A percentile compares a stretch with the other conserved stretches of the same genome.
These are phyloP conservation scores for Dipodomys stephensi DNA, from an alignment of 2,113 vertebrate species.

Conservation along the genomic window DNA sequence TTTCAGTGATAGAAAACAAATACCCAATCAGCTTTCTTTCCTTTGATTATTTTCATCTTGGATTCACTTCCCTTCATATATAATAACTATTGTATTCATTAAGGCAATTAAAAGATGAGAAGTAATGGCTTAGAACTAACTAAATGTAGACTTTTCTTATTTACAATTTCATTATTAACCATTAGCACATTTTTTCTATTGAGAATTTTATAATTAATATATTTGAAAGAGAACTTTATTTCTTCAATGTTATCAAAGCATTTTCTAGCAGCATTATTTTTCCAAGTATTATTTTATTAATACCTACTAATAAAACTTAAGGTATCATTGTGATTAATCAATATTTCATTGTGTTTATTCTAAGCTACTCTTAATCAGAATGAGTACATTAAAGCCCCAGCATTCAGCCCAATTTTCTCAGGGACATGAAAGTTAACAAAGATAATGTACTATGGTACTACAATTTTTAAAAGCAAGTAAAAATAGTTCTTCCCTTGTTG, in stretches of 20 bases:
- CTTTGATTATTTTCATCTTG: neutral
- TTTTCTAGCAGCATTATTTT: too few relatives aligned
- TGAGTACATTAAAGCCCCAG: neutral
- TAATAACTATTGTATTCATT: neutral
- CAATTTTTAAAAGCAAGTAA: neutral
- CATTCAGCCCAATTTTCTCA: neutral
- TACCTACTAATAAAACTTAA: too few relatives aligned
- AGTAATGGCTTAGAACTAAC: neutral
- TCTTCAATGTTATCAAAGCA: neutral
- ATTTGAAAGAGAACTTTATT: conserved; percentile 14
- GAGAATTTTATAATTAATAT: conserved; percentile 48
- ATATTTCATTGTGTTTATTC: neutral
- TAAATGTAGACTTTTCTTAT: neutral
- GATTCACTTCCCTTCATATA: neutral
- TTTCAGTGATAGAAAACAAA: neutral
- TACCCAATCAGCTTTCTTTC: neutral
- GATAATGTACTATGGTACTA: neutral
- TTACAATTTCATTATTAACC: neutral
- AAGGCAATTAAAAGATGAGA: neutral
- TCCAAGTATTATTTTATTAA: too few relatives aligned
- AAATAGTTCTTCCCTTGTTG: neutral
- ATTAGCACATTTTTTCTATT: neutral
- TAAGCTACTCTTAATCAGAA: neutral
- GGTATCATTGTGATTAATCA: too few relatives aligned
- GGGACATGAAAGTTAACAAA: neutral